Conservation (phyloP, 2,888 invertebrate genomes). For the Heliconius hortense region DNA sequence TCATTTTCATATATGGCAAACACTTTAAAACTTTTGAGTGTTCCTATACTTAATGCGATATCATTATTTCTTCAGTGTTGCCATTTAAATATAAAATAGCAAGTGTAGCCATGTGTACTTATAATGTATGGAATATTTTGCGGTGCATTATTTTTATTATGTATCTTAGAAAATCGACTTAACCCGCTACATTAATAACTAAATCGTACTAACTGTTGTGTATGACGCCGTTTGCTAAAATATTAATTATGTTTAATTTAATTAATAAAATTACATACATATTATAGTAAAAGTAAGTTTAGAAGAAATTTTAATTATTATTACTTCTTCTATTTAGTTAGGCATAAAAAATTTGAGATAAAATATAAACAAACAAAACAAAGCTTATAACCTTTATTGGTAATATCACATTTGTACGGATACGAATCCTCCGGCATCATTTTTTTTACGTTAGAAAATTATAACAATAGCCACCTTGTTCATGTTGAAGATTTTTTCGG, state of each 20-base stretch:
- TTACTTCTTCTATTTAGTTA: too few species aligned
- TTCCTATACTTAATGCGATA: neutral
- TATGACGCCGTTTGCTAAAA: conserved; percentile 45
- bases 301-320: neutral
- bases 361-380: too few species aligned
- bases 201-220: conserved; percentile 54
- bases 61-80: conserved; percentile 12
- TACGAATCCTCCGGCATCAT: too few species aligned
- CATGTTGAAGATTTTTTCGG: too few species aligned
- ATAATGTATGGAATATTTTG: conserved; percentile 51
- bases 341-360: too few species aligned
- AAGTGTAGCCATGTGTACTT: conserved; percentile 48
- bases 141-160: conserved; percentile 49
- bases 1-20: conserved; percentile 7
- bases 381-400: too few species aligned
- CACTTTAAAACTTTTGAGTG: neutral
- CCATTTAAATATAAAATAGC: conserved; percentile 15
- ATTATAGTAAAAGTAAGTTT: neutral
- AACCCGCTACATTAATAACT: conserved; percentile 53
- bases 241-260: neutral
- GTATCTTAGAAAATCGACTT: conserved; percentile 58
- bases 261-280: neutral
- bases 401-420: too few species aligned
- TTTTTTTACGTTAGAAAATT: too few species aligned
- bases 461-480: too few species aligned